phyloP scores from a whole-genome alignment of 2,113 vertebrate species.

The Myocastor coypus region DNA sequence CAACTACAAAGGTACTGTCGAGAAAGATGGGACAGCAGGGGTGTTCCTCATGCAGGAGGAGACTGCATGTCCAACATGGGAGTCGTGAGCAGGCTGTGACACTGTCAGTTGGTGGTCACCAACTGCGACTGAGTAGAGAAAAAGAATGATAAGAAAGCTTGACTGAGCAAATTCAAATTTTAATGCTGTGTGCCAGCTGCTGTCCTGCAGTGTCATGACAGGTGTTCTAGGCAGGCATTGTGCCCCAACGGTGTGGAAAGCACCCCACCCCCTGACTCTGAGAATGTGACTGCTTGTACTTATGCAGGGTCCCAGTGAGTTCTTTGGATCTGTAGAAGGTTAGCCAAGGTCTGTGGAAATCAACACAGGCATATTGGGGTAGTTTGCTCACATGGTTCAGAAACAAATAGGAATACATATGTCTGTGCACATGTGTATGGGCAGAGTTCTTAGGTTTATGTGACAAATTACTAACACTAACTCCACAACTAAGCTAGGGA shows the following conservation, averaged over 20 bases:
- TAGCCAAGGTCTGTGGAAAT: background rate
- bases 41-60: accelerated
- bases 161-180: background rate
- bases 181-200: background rate
- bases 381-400: background rate
- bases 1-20: constrained; percentile 86
- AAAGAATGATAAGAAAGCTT: background rate
- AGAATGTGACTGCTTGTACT: background rate
- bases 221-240: accelerated
- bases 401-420: too few relatives aligned
- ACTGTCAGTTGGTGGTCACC: accelerated
- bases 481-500: background rate
- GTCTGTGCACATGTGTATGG: accelerated
- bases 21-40: background rate
- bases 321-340: background rate
- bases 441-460: background rate
- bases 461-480: background rate
- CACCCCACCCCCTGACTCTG: accelerated
- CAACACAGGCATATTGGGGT: accelerated
- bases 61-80: accelerated
- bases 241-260: background rate
- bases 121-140: background rate
- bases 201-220: background rate
- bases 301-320: background rate
- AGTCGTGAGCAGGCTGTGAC: background rate